Evolutionary conservation across 2,797 vertebrate genomes (phyloP).

Genomic region (Myotis planiceps): DNA sequence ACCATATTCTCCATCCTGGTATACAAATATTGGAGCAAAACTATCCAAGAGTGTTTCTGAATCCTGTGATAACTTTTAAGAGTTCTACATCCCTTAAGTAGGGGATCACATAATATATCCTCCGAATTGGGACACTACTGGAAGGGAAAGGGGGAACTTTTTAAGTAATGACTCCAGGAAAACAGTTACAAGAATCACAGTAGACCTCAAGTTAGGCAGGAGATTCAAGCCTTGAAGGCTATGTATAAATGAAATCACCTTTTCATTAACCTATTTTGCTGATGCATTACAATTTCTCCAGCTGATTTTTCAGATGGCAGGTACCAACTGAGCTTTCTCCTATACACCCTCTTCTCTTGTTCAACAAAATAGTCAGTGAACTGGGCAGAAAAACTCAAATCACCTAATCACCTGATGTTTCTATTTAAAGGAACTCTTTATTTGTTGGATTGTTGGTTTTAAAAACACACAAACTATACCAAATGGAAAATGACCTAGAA

Average conservation of each 20-base stretch:
- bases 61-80: background rate
- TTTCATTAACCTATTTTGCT: background rate
- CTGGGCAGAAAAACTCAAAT: background rate
- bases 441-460: background rate
- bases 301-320: background rate
- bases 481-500: background rate
- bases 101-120: background rate
- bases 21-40: background rate
- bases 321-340: background rate
- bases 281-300: background rate
- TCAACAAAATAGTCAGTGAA: background rate
- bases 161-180: background rate
- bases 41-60: background rate
- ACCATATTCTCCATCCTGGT: background rate
- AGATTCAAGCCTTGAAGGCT: background rate
- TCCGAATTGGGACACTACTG: background rate
- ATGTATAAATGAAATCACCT: background rate
- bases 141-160: background rate
- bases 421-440: background rate
- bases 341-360: background rate
- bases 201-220: background rate
- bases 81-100: background rate
- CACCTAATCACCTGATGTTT: background rate
- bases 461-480: conserved; percentile 1
- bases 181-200: background rate